These are phyloP conservation scores for Pandemis corylana DNA, from an alignment of 2,888 invertebrate genomes.

Conservation along the genomic window DNA sequence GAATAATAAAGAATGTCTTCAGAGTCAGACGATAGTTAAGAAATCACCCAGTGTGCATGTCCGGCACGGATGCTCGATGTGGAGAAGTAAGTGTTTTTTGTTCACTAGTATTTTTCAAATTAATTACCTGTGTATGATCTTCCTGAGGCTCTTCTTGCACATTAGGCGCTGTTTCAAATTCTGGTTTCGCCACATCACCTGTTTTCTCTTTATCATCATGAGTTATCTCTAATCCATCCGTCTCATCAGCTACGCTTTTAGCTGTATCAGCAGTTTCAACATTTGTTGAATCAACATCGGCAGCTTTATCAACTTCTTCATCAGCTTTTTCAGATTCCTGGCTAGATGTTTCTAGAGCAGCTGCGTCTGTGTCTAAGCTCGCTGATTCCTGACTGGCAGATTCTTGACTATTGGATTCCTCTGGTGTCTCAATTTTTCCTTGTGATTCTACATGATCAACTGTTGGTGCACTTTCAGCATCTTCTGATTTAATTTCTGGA, in stretches of 20 bases:
- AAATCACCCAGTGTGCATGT: too few species aligned
- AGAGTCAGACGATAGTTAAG: too few species aligned
- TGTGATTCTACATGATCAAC: conserved; percentile 3
- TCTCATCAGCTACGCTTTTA: conserved; percentile 42
- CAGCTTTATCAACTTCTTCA: conserved; percentile 46
- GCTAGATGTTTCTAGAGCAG: conserved; percentile 32
- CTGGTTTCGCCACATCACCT: conserved; percentile 72
- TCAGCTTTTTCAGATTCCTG: conserved; percentile 49
- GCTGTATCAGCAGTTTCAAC: conserved; percentile 43
- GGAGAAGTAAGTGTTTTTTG: too few species aligned
- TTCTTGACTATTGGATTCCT: conserved; percentile 37
- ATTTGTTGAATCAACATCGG: conserved; percentile 44
- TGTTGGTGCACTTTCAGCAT: conserved; percentile 40
- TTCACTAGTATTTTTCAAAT: too few species aligned
- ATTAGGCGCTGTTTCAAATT: conserved; percentile 83
- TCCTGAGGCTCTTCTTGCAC: conserved; percentile 74
- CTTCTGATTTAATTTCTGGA: conserved; percentile 40
- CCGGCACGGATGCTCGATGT: too few species aligned
- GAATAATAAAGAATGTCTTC: not conserved
- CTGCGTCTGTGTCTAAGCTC: conserved; percentile 23
- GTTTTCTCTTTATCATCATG: conserved; percentile 49
- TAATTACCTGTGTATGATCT: conserved; percentile 75
- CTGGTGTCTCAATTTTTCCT: conserved; percentile 28
- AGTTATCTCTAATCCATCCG: conserved; percentile 40
- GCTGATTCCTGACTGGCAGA: conserved; percentile 35